phyloP scores from a whole-genome alignment of 2,797 vertebrate genomes.

The Potorous gilbertii region DNA sequence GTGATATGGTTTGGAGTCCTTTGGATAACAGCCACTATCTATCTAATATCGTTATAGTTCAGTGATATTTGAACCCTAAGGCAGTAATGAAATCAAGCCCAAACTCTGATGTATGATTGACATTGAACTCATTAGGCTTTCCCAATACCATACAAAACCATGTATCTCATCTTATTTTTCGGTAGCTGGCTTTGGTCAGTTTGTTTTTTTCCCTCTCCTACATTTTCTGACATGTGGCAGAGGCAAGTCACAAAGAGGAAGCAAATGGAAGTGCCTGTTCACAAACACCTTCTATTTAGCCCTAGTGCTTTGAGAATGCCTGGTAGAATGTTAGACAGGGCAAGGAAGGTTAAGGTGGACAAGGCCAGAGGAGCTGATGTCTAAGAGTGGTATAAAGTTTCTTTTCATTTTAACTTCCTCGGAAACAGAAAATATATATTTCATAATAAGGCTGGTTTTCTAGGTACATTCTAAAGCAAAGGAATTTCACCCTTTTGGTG shows the following conservation, averaged over 20 bases:
- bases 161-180: constrained; percentile 2
- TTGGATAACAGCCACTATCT: constrained; percentile 51
- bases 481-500: background rate
- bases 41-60: constrained; percentile 51
- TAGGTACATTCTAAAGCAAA: background rate
- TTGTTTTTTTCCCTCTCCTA: background rate
- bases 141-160: background rate
- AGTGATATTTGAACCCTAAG: constrained; percentile 40
- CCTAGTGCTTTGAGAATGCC: background rate
- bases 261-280: background rate
- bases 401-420: background rate
- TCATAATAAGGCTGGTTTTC: background rate
- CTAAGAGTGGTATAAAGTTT: background rate
- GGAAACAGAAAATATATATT: background rate
- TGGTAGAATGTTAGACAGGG: background rate
- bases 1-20: constrained; percentile 47
- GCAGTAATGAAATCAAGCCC: background rate
- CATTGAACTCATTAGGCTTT: constrained; percentile 14
- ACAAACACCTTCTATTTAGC: background rate
- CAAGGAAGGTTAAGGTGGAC: background rate
- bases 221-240: constrained; percentile 1
- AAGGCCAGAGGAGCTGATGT: background rate
- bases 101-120: constrained; percentile 21
- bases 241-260: background rate
- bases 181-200: constrained; percentile 29